Percentiles rank a stretch among this genome's conserved stretches.
These are phyloP conservation scores for Calephelis perditalis DNA, from an alignment of 2,888 invertebrate genomes.

Conservation along the genomic window DNA sequence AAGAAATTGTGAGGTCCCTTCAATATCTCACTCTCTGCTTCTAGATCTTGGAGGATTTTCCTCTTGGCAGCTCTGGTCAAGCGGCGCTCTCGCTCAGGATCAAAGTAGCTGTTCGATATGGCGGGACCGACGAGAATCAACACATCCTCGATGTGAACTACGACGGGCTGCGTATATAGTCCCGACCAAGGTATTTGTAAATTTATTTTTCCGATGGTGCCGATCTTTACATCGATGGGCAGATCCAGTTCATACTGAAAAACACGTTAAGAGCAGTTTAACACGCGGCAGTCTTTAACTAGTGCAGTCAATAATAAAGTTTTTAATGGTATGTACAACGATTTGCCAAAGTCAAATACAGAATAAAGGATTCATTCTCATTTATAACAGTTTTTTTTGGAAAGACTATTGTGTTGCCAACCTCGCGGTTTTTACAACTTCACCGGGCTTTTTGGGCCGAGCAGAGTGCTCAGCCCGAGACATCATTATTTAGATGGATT, in stretches of 20 bases:
- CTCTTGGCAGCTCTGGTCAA: slow-evolving; percentile 85
- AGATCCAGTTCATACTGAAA: slow-evolving; percentile 88
- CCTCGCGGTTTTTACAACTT: too few relatives aligned
- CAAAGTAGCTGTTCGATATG: slow-evolving; percentile 81
- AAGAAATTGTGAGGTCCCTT: slow-evolving; percentile 83
- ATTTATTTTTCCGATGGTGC: slow-evolving; percentile 85
- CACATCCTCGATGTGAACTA: slow-evolving; percentile 86
- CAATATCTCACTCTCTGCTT: slow-evolving; percentile 76
- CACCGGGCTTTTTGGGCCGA: too few relatives aligned
- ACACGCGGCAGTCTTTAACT: too few relatives aligned
- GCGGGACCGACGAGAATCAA: slow-evolving; percentile 87
- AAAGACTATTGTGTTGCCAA: too few relatives aligned
- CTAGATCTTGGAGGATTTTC: slow-evolving; percentile 83
- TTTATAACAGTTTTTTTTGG: too few relatives aligned
- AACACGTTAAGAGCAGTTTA: background rate
- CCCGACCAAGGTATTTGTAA: slow-evolving; percentile 89
- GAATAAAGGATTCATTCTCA: too few relatives aligned
- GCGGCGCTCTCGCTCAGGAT: slow-evolving; percentile 84
- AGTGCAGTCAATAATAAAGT: too few relatives aligned
- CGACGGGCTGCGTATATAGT: slow-evolving; percentile 84
- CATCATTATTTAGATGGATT: too few relatives aligned
- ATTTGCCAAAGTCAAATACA: too few relatives aligned
- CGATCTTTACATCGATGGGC: slow-evolving; percentile 89
- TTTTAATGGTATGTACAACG: too few relatives aligned
- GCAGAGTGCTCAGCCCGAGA: too few relatives aligned